Evolutionary conservation across 2,797 vertebrate genomes (phyloP).

Genomic region (Schizopygopsis malacanthus): DNA sequence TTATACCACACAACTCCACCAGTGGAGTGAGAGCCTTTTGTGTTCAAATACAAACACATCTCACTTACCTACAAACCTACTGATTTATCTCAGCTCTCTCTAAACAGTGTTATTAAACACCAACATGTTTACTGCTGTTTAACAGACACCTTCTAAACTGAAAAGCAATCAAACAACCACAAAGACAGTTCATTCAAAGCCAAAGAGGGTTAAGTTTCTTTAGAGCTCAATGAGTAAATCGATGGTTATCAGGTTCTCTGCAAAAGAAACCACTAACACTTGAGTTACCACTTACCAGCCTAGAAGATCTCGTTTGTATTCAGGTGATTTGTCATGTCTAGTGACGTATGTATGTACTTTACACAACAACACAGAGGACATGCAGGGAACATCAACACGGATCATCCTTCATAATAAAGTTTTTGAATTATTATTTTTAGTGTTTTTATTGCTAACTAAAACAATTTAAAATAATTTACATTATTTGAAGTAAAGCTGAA

Average conservation of each 20-base stretch:
- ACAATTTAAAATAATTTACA: background rate
- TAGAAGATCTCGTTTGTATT: background rate
- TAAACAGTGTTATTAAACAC: background rate
- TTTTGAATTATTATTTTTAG: background rate
- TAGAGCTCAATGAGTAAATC: background rate
- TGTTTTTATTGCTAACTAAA: background rate
- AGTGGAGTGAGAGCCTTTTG: constrained; percentile 1
- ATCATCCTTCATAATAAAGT: background rate
- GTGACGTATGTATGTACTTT: background rate
- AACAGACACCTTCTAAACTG: background rate
- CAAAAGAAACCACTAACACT: background rate
- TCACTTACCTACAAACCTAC: background rate
- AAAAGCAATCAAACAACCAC: background rate
- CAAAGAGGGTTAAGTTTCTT: background rate
- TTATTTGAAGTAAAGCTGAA: background rate
- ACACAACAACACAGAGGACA: background rate
- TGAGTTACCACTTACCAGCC: constrained; percentile 11
- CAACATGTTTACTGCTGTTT: background rate
- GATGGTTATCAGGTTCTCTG: constrained; percentile 7
- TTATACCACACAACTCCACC: constrained; percentile 16
- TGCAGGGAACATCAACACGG: too few species aligned
- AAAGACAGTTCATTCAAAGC: background rate
- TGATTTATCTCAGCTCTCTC: background rate
- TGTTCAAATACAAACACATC: constrained; percentile 10
- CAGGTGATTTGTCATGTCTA: background rate